phyloP scores from a whole-genome alignment of 2,113 vertebrate species.

The Zosterops lateralis region DNA sequence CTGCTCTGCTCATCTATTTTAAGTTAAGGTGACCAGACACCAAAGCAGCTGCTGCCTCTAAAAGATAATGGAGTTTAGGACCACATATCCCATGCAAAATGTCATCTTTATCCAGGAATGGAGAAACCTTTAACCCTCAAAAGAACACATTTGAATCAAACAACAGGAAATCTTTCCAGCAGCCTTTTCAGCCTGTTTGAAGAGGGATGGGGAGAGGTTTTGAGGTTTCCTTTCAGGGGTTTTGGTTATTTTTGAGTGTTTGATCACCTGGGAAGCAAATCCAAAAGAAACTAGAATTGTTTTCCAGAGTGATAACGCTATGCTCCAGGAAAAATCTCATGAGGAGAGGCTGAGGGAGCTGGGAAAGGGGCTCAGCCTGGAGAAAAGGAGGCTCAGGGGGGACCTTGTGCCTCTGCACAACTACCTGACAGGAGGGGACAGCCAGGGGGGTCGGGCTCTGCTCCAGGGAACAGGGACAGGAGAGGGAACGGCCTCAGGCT shows the following conservation, averaged over 20 bases:
- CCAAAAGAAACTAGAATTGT: not conserved
- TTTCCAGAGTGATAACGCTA: not conserved
- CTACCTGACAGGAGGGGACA: not conserved
- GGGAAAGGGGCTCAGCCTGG: not conserved
- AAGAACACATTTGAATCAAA: not conserved
- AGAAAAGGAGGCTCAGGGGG: not conserved
- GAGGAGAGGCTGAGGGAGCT: not conserved
- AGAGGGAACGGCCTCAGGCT: not conserved
- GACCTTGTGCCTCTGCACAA: not conserved
- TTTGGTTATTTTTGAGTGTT: not conserved
- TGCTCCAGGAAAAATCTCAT: accelerated
- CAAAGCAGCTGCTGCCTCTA: not conserved
- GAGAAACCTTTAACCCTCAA: not conserved
- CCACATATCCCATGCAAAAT: not conserved
- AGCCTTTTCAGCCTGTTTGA: not conserved
- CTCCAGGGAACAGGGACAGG: not conserved
- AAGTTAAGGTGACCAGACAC: not conserved
- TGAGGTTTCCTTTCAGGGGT: accelerated
- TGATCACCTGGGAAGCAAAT: not conserved
- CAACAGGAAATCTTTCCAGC: not conserved
- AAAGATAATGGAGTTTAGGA: not conserved
- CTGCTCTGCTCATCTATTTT: not conserved
- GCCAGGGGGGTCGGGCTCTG: not conserved
- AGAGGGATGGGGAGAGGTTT: not conserved
- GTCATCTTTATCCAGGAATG: not conserved